Evolutionary conservation across 2,797 vertebrate species (phyloP), one percentile per base, ranked within the genome.

Genomic region (Falco rusticolus): DNA sequence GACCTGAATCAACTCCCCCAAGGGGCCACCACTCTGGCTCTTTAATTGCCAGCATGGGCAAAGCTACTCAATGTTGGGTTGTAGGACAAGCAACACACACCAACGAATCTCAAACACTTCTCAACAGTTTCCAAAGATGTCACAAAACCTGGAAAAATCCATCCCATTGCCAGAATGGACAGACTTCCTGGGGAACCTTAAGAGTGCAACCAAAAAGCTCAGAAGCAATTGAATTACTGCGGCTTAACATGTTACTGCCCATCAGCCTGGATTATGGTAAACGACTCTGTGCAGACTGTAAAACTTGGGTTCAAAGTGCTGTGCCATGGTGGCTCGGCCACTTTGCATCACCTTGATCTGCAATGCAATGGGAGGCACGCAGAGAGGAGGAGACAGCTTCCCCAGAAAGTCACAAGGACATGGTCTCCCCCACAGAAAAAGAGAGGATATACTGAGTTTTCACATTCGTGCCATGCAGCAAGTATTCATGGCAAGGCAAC

Each of bases 221-320:
- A 13, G 24, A 63, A 71, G 15, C 3, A 1, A 71, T 3, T 43
- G 37, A 76, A 43, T 54, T 45, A 19, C 25, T 18, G 24, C 16
- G 54, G 28, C 43, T 77, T 72, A 66, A 61, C 33, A 26, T 11
- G 3, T 25, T 25, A 39, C 4, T 61, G 31, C 47, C 60, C 71
- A 56, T 13, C 25, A 39, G 2, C 47, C 16, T 39, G 34, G 39
- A 64, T 48, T 54, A 76, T 1, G 19, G 39, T 9, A 16, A 41
- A 89, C 0, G 0, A 60, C 10, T 48, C 0, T 0, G 7, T 4
- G 24, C 21, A 17, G 21, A 57, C 3, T 3, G 57, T 31, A 34
- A 79, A 26, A 45, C 61, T 34, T 34, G 14, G 29, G 64, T 47
- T 53, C 43, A 34, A 78, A 39, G 24, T 45, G 60, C 39, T 34